Base-by-base conservation (phyloP, 2,113 vertebrate species). In the Peucedramus taeniatus region DNA sequence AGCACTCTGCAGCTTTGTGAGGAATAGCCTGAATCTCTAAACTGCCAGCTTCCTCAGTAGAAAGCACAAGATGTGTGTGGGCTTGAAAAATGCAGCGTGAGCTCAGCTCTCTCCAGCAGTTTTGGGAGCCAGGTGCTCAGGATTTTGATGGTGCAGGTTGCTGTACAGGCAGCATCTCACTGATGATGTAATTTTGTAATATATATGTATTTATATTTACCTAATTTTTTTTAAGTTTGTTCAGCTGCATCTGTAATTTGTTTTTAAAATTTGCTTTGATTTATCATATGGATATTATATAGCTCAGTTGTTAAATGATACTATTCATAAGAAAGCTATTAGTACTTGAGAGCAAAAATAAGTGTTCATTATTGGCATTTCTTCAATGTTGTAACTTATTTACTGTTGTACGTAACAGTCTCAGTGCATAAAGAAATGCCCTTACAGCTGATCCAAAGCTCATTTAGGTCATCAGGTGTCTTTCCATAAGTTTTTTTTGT, bases 401-500 rank as follows among this genome's bases (percentile, higher is more conserved):
- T 66, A 60, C n/a, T 83, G 9, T 57, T 88, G 17, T 85, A 37
- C 69, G 17, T 79, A 85, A 72, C 19, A 63, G 39, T 84, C 47
- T 82, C 60, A 44, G 44, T 91, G 44, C n/a, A 35, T 69, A 80
- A 86, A 82, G 77, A 89, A 89, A 95, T 92, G 57, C n/a, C 50
- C 26, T 87, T 95, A 91, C 81, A 95, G 91, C 81, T 91, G 74
- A 92, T 94, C 88, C 93, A 91, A 93, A 91, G 93, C 63, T 91
- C 30, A 47, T 72, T 57, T 65, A 74, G 81, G 30, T 91, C 33
- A 57, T 85, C 35, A 44, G 4, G 14, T 89, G 30, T 93, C 37
- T 87, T 97, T 82, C 49, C 18, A 26, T 76, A 64, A 65, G 1
- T 7, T 72, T 79, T 85, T 60, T 50, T 42, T 23, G 49, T 83